A percentile compares a stretch with the other conserved stretches of the same genome.
These are phyloP conservation scores for Lates calcarifer DNA, from an alignment of 2,113 vertebrate genomes.

Conservation along the genomic window DNA sequence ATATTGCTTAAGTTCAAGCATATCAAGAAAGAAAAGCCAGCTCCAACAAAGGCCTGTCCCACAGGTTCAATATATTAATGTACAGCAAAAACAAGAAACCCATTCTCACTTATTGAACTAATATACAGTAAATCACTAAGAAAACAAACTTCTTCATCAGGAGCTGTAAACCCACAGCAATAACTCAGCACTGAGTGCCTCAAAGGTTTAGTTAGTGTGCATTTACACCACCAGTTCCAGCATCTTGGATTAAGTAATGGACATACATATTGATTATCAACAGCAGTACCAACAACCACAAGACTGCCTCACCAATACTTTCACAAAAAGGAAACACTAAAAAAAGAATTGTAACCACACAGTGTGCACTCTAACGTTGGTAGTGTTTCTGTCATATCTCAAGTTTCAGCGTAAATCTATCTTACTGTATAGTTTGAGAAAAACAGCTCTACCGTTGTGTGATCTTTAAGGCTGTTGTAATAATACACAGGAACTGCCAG, in stretches of 20 bases:
- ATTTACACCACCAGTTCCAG: conserved; percentile 52
- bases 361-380: neutral
- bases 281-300: conserved; percentile 15
- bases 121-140: neutral
- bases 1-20: conserved; percentile 51
- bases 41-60: conserved; percentile 40
- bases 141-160: neutral
- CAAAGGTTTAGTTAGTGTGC: conserved; percentile 5
- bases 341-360: neutral
- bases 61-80: conserved; percentile 58
- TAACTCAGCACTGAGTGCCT: neutral
- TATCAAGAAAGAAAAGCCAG: conserved; percentile 38
- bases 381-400: neutral
- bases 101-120: neutral
- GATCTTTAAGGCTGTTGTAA: conserved; percentile 10
- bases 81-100: conserved; percentile 39
- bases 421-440: neutral
- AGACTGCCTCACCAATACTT: neutral
- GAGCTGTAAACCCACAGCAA: conserved; percentile 32
- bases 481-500: conserved; percentile 11
- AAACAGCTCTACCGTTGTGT: neutral
- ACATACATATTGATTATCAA: conserved; percentile 23
- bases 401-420: conserved; percentile 1
- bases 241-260: conserved; percentile 62
- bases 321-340: neutral